phyloP scores from a whole-genome alignment of 2,113 vertebrate genomes.

The Solea senegalensis region DNA sequence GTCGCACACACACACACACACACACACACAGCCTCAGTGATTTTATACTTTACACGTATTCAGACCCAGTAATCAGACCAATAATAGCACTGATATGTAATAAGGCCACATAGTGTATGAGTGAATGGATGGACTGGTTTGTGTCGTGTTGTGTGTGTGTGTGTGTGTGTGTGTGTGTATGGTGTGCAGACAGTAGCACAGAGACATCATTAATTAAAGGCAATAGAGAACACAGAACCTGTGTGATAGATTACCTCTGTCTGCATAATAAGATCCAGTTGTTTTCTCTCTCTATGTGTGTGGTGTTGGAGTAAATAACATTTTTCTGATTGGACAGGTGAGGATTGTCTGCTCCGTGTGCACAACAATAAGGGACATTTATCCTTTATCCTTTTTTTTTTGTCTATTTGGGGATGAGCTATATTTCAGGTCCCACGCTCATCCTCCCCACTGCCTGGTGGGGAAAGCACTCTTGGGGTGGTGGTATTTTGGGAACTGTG shows the following conservation, averaged over 20 bases:
- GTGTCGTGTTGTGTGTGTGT: constrained; percentile 27
- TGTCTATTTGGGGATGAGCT: constrained; percentile 36
- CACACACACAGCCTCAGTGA: constrained; percentile 9
- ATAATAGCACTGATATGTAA: constrained; percentile 72
- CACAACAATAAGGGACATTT: constrained; percentile 35
- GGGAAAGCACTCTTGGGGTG: constrained; percentile 33
- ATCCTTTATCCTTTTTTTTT: constrained; percentile 18
- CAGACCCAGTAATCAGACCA: constrained; percentile 63
- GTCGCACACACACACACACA: constrained; percentile 12
- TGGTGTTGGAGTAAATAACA: constrained; percentile 4
- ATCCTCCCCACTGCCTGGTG: constrained; percentile 21
- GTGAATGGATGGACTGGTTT: constrained; percentile 18
- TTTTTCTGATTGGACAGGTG: constrained; percentile 47
- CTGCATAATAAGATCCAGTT: constrained; percentile 66
- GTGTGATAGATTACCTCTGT: constrained; percentile 69
- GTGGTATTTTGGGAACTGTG: constrained; percentile 48
- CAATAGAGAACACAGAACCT: constrained; percentile 71
- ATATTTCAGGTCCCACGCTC: constrained; percentile 32
- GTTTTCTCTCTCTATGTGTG: constrained; percentile 2
- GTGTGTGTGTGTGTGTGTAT: constrained; percentile 31
- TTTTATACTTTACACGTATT: constrained; percentile 38
- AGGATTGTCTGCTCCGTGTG: constrained; percentile 38
- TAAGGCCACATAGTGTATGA: constrained; percentile 52
- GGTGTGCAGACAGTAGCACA: constrained; percentile 26
- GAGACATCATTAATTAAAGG: constrained; percentile 73